These are phyloP conservation scores for Serripes groenlandicus DNA, from an alignment of 2,888 invertebrate genomes.

Conservation along the genomic window DNA sequence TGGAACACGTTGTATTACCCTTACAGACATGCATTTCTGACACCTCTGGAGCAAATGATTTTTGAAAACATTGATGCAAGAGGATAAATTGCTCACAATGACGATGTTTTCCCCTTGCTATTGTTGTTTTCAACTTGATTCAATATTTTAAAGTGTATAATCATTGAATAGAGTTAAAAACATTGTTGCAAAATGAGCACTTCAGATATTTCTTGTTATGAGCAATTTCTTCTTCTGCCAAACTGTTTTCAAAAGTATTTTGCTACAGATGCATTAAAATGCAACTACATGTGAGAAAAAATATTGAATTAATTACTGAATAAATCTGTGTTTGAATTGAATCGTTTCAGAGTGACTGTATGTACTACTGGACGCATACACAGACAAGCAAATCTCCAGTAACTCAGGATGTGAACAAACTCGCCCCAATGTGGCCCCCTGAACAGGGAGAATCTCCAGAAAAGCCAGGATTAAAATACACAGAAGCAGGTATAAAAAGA, in stretches of 20 bases:
- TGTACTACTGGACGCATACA: slow-evolving; percentile 96
- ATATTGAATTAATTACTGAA: neutral
- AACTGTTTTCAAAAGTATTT: no score
- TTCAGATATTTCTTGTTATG: no score
- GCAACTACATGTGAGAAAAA: no score
- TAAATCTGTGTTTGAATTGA: neutral
- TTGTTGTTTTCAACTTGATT: neutral
- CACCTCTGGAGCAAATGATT: neutral
- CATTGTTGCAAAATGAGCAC: no score
- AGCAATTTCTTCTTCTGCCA: no score
- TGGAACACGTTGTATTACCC: no score
- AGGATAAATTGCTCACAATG: neutral
- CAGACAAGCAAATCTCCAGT: slow-evolving; percentile 88
- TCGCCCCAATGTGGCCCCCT: slow-evolving; percentile 93
- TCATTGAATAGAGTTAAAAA: no score
- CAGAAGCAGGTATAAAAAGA: slow-evolving; percentile 86
- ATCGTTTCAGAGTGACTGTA: slow-evolving; percentile 92
- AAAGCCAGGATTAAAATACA: slow-evolving; percentile 84
- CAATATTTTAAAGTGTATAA: no score
- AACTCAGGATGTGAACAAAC: slow-evolving; percentile 91
- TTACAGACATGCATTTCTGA: no score
- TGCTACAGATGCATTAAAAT: no score
- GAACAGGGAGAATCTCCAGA: slow-evolving; percentile 76
- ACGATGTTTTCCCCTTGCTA: neutral
- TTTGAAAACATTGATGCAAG: neutral